Evolutionary conservation across 2,888 invertebrate species (phyloP).

Genomic region (Drosophila planitibia): DNA sequence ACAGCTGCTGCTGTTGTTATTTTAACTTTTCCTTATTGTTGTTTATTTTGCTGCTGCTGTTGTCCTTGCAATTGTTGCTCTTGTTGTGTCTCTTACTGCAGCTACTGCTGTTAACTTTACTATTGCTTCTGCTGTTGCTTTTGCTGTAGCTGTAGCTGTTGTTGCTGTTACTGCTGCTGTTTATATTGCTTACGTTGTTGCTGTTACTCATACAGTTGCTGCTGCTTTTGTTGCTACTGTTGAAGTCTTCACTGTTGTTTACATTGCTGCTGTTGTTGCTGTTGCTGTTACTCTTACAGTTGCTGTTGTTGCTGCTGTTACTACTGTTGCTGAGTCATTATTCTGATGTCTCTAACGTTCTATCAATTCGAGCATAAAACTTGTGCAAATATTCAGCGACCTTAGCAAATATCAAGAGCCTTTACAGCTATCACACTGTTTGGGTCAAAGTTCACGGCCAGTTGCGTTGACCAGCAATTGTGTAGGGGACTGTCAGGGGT

Average conservation of each 20-base stretch:
- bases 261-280: not conserved
- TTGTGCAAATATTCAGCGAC: conserved; percentile 31
- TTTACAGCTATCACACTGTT: conserved; percentile 1
- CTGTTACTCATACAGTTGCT: not conserved
- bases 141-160: not conserved
- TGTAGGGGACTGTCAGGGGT: no score
- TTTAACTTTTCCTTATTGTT: not conserved
- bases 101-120: not conserved
- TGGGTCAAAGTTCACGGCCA: conserved; percentile 59
- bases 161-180: not conserved
- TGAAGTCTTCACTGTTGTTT: not conserved
- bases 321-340: conserved; percentile 23
- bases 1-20: not conserved
- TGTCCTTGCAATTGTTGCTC: conserved; percentile 3
- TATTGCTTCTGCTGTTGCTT: not conserved
- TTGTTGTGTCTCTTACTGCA: not conserved
- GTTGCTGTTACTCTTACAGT: not conserved
- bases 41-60: not conserved
- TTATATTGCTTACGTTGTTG: not conserved
- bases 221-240: not conserved
- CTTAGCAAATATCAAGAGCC: conserved; percentile 28
- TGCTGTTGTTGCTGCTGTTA: not conserved
- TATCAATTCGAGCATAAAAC: conserved; percentile 43
- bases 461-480: conserved; percentile 52
- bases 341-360: conserved; percentile 1